phyloP scores from a whole-genome alignment of 2,888 invertebrate species.

The Busseola fusca region DNA sequence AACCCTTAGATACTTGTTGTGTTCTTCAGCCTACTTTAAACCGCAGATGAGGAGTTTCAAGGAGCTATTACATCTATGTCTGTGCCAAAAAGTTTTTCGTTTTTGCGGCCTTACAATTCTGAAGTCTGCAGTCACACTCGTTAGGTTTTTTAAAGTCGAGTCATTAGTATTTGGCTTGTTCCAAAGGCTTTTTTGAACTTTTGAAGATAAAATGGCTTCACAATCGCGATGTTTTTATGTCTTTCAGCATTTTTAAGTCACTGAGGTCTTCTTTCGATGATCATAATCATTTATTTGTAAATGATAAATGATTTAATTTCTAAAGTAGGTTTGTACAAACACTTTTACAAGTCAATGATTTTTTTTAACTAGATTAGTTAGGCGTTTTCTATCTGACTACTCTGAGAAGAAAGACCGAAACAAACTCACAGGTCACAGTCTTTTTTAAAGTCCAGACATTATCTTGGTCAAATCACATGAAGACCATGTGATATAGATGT shows the following conservation, averaged over 20 bases:
- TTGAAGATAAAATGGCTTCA: conserved; percentile 6
- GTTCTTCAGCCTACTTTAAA: conserved; percentile 49
- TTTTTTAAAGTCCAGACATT: too few relatives aligned
- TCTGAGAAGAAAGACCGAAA: too few relatives aligned
- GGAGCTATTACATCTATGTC: conserved; percentile 49
- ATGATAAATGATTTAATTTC: too few relatives aligned
- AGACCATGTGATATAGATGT: too few relatives aligned
- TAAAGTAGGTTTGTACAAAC: too few relatives aligned
- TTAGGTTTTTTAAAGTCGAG: conserved; percentile 34
- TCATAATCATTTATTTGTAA: too few relatives aligned
- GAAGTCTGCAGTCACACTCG: conserved; percentile 30
- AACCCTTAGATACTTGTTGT: conserved; percentile 54
- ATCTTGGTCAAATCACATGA: too few relatives aligned
- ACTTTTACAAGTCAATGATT: too few relatives aligned
- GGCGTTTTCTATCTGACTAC: too few relatives aligned
- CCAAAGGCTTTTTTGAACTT: conserved; percentile 33
- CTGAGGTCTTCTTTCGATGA: neutral
- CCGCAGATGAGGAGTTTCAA: conserved; percentile 38
- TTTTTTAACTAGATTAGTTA: too few relatives aligned
- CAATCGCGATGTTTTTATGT: neutral
- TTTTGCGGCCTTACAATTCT: conserved; percentile 28
- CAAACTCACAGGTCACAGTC: too few relatives aligned
- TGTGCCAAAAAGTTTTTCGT: conserved; percentile 20
- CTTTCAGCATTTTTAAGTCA: neutral
- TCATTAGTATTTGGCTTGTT: conserved; percentile 45